Conservation (phyloP, 2,888 invertebrate species). For the Dasypolia templi region DNA sequence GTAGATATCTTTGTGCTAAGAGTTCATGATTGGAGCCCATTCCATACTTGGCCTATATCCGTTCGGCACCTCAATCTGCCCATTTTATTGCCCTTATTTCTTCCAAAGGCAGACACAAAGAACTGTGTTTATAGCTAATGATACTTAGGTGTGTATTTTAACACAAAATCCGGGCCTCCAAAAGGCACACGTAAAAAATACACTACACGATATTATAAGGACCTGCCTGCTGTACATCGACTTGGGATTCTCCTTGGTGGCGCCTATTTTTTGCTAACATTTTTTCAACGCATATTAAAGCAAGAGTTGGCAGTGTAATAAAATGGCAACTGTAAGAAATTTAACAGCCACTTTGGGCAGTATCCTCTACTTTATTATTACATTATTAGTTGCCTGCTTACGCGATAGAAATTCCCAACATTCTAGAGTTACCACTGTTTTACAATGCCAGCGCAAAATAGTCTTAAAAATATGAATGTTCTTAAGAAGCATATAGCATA, state of each 20-base stretch:
- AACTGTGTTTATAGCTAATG: constrained; percentile 90
- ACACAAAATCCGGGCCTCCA: constrained; percentile 86
- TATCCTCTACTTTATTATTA: constrained; percentile 77
- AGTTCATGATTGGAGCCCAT: constrained; percentile 63
- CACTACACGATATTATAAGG: constrained; percentile 85
- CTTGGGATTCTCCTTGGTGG: constrained; percentile 82
- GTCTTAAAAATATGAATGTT: not conserved
- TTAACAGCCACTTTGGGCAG: constrained; percentile 85
- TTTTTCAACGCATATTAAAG: constrained; percentile 86
- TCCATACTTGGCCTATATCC: constrained; percentile 78
- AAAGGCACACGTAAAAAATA: constrained; percentile 86
- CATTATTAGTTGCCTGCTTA: constrained; percentile 66
- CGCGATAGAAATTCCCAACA: constrained; percentile 39
- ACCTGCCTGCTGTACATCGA: constrained; percentile 78
- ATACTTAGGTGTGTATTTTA: constrained; percentile 90
- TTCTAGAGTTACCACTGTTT: constrained; percentile 6
- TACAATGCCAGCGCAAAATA: not conserved
- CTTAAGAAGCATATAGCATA: not conserved
- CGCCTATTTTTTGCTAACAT: constrained; percentile 89
- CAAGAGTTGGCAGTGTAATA: constrained; percentile 85
- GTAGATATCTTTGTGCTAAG: not conserved
- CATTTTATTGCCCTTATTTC: constrained; percentile 88
- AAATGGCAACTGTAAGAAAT: constrained; percentile 87
- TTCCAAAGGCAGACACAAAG: constrained; percentile 87
- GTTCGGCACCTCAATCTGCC: constrained; percentile 80